Conservation (phyloP, 2,888 invertebrate species). For the Branchellion lobata region DNA sequence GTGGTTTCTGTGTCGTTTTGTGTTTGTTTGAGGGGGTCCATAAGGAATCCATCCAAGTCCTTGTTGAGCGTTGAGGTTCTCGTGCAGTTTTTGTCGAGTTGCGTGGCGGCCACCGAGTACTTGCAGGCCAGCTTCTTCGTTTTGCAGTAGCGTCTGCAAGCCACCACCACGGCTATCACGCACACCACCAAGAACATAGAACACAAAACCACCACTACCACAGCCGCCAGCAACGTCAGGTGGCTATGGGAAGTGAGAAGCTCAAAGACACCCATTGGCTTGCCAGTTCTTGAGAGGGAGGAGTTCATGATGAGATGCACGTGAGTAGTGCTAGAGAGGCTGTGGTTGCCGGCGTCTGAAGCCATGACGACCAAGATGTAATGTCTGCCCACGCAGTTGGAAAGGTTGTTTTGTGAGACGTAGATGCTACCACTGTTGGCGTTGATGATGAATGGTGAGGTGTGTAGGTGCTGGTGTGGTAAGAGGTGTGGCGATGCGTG, state of each 20-base stretch:
- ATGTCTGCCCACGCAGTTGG: background rate
- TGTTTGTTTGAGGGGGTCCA: background rate
- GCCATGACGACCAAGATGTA: slow-evolving; percentile 20
- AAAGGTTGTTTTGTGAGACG: background rate
- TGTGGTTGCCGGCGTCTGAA: slow-evolving; percentile 6
- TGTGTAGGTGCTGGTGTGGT: background rate
- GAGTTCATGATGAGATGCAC: slow-evolving; percentile 24
- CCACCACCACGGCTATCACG: background rate
- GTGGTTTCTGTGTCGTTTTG: too few relatives aligned
- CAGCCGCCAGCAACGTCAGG: background rate
- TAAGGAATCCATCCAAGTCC: background rate
- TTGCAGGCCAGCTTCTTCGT: slow-evolving; percentile 4
- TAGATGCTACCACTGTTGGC: background rate
- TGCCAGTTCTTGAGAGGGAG: slow-evolving; percentile 5
- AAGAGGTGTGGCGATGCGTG: background rate
- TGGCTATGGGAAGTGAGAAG: background rate
- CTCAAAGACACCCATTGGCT: background rate
- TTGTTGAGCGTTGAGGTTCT: background rate
- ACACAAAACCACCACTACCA: background rate
- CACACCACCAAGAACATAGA: background rate
- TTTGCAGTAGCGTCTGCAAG: slow-evolving; percentile 14
- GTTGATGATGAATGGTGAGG: background rate
- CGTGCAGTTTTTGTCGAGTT: slow-evolving; percentile 13
- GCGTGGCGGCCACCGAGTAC: slow-evolving; percentile 15
- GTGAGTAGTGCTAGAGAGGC: background rate